Conservation (phyloP, 2,797 vertebrate genomes). For the Sebastes kiyomatsui region DNA sequence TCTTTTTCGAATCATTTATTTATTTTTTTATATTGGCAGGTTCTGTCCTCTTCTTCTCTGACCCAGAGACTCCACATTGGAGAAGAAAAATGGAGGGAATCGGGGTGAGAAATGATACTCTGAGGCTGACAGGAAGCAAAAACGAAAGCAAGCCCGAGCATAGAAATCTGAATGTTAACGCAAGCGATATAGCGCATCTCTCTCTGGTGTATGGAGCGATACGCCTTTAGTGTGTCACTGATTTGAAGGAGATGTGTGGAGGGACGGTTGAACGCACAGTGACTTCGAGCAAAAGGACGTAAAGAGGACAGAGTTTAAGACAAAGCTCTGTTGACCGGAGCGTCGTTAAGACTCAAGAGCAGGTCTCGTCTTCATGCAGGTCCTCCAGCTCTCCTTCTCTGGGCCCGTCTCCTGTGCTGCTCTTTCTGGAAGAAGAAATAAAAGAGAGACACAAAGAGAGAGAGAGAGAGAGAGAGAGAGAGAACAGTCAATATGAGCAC, state of each 20-base stretch:
- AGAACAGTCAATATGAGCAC: not conserved
- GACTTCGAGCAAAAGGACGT: not conserved
- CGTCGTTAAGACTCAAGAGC: conserved; percentile 81
- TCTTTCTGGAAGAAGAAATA: conserved; percentile 82
- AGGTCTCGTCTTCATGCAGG: conserved; percentile 90
- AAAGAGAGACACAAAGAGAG: not conserved
- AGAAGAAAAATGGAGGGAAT: not conserved
- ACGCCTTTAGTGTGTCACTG: not conserved
- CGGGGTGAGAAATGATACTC: not conserved
- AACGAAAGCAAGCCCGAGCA: not conserved
- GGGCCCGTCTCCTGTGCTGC: conserved; percentile 87
- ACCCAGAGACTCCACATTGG: not conserved
- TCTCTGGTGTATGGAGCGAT: not conserved
- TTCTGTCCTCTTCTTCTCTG: too few relatives aligned
- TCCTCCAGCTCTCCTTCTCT: conserved; percentile 92
- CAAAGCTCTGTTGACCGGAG: not conserved
- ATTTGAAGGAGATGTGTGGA: not conserved
- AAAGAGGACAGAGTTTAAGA: conserved; percentile 1
- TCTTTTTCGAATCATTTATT: too few relatives aligned
- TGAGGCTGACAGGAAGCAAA: conserved; percentile 2
- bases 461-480: not conserved
- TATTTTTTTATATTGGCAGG: too few relatives aligned
- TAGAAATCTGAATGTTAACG: not conserved
- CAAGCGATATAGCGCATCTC: not conserved
- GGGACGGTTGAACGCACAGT: not conserved